These are phyloP conservation scores for Psettodes erumei DNA, from an alignment of 2,113 vertebrate species.

Conservation along the genomic window DNA sequence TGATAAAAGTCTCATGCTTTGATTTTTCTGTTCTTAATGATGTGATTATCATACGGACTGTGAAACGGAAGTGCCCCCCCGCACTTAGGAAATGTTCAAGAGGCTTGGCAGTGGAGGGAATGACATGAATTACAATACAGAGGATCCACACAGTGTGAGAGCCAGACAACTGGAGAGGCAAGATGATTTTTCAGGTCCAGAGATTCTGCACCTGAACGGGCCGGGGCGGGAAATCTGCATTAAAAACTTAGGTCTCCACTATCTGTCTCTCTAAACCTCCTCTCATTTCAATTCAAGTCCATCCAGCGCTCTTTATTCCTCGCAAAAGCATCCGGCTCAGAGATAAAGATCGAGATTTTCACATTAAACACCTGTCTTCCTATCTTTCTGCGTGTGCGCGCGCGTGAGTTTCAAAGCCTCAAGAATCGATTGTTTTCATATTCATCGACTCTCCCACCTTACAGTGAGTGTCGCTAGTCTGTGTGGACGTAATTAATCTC, in stretches of 20 bases:
- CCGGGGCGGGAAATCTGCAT: slow-evolving; percentile 30
- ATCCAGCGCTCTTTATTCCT: background rate
- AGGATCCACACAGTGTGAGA: slow-evolving; percentile 43
- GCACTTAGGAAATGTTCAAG: slow-evolving; percentile 28
- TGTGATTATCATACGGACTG: slow-evolving; percentile 36
- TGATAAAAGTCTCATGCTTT: slow-evolving; percentile 24
- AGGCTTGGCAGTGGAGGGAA: slow-evolving; percentile 22
- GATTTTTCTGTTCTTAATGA: slow-evolving; percentile 28
- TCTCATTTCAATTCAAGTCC: slow-evolving; percentile 38
- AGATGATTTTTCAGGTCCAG: slow-evolving; percentile 17
- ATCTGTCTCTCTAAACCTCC: slow-evolving; percentile 2
- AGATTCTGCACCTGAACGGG: slow-evolving; percentile 21
- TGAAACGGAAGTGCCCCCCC: slow-evolving; percentile 40
- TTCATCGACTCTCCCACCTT: slow-evolving; percentile 48
- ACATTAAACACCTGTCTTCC: slow-evolving; percentile 23
- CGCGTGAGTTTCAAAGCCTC: slow-evolving; percentile 17
- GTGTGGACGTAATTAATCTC: slow-evolving; percentile 63
- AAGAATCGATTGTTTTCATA: slow-evolving; percentile 27
- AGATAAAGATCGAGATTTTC: too few relatives aligned
- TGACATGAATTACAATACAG: slow-evolving; percentile 40
- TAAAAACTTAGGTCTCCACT: slow-evolving; percentile 22
- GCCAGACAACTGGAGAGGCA: slow-evolving; percentile 32
- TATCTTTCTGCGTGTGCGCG: background rate
- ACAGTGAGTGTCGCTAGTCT: slow-evolving; percentile 37
- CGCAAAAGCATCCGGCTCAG: slow-evolving; percentile 21